Evolutionary conservation across 2,113 vertebrate species (phyloP), one percentile per base, ranked within the genome.

Genomic region (Rhizomys pruinosus): DNA sequence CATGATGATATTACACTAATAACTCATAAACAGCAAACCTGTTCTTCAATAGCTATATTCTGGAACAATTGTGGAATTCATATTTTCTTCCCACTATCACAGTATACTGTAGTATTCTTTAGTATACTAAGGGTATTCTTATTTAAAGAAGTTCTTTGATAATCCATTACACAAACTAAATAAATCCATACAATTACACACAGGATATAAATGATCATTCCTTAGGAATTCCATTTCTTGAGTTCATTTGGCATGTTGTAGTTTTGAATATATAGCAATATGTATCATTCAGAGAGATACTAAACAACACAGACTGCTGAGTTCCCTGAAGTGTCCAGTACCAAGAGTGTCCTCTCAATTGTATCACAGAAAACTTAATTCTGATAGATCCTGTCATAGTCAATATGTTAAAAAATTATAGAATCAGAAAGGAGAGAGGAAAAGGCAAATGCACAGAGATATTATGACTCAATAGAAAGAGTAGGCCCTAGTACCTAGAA

Each of bases 71-170:
- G 74, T n/a, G 2, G 20, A 91, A 94, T 78, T 87, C 34, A 61
- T 86, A 86, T 4, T 6, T 80, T 37, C 15, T 92, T 69, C 29
- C 6, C 5, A 61, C 27, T 68, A 87, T 9, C 20, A 96, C 66
- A 11, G 7, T 79, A 89, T 84, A 87, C 27, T 80, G 90, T 88
- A n/a, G n/a, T n/a, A n/a, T n/a, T n/a, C n/a, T 96, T 92, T 89
- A 96, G 82, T 69, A 74, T 66, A 71, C 19, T 25, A 90, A n/a
- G 11, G 52, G 47, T 42, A 89, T 9, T 64, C 5, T 15, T 91
- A 82, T 55, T 91, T 82, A 89, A 52, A 61, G n/a, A 94, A 95
- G 82, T 94, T 91, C 1, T 64, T 80, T 78, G 34, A 47, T 17
- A 86, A 89, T 89, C 86, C 71, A 86, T 44, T 95, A 85, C 84